These are phyloP conservation scores for Planococcus citri DNA, from an alignment of 1,140 invertebrate genomes.

Conservation along the genomic window DNA sequence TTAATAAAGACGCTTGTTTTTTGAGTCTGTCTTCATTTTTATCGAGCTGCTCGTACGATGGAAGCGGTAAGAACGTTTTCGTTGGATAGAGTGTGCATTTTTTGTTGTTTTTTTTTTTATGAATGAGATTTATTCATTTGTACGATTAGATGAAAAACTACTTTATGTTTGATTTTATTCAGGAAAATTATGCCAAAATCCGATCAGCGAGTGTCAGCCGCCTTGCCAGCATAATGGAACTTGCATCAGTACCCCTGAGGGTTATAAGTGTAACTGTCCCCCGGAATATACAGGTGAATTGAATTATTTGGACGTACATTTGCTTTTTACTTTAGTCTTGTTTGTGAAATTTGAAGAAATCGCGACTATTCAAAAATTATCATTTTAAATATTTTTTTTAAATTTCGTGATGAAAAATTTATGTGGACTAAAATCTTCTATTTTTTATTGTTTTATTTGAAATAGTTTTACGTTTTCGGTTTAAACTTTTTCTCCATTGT, in stretches of 20 bases:
- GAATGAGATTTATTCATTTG: no score
- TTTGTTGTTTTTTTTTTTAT: no score
- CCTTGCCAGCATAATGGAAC: constrained; percentile 72
- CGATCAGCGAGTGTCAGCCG: constrained; percentile 79
- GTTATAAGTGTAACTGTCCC: constrained; percentile 45
- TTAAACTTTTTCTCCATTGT: no score
- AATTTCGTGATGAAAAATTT: no score
- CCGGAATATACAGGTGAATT: constrained; percentile 36
- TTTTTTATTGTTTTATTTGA: no score
- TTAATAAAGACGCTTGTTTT: constrained; percentile 12
- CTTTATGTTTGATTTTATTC: constrained; percentile 57
- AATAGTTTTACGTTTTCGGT: no score
- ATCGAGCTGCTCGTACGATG: neutral
- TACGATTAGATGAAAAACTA: neutral
- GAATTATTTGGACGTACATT: no score
- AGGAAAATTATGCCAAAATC: constrained; percentile 79
- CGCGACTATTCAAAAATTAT: no score
- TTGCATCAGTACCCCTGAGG: constrained; percentile 39
- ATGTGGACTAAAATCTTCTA: no score
- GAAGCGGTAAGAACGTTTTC: neutral
- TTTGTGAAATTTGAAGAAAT: no score
- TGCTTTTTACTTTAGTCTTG: no score
- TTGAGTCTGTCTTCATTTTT: neutral
- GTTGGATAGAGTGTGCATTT: neutral
- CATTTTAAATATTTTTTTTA: no score